Conservation (phyloP, 2,888 invertebrate species). For the Drosophila pegasa region DNA sequence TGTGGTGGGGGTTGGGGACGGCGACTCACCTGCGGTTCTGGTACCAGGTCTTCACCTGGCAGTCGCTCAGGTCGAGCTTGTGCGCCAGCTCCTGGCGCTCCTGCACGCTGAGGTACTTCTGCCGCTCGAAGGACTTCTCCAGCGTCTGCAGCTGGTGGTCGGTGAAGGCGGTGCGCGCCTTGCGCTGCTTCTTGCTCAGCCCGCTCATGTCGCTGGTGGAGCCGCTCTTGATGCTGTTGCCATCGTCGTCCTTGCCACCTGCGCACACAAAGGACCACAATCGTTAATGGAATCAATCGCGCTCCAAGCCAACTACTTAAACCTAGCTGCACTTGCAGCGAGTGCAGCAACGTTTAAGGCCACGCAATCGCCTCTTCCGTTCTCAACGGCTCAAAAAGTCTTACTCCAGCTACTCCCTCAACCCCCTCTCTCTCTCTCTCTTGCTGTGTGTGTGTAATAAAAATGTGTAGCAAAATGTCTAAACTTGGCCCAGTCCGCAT, state of each 20-base stretch:
- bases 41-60: slow-evolving; percentile 99
- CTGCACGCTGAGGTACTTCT: slow-evolving; percentile 98
- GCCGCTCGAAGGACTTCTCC: slow-evolving; percentile 98
- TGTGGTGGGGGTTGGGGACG: no score
- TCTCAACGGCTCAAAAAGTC: slow-evolving; percentile 29
- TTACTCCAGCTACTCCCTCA: background rate
- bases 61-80: slow-evolving; percentile 97
- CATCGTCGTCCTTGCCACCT: slow-evolving; percentile 95
- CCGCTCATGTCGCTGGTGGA: slow-evolving; percentile 85
- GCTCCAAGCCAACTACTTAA: slow-evolving; percentile 5
- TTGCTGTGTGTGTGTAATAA: slow-evolving; percentile 25
- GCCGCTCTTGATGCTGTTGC: slow-evolving; percentile 85
- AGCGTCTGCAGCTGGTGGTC: slow-evolving; percentile 98
- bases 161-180: slow-evolving; percentile 99
- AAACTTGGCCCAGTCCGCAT: slow-evolving; percentile 48
- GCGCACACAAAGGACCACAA: background rate
- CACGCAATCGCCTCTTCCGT: slow-evolving; percentile 70
- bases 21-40: slow-evolving; percentile 96
- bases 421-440: background rate
- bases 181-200: slow-evolving; percentile 96
- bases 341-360: slow-evolving; percentile 54
- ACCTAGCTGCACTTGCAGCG: background rate
- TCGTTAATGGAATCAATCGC: background rate
- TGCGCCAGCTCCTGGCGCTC: slow-evolving; percentile 99
- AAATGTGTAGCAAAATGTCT: slow-evolving; percentile 62